phyloP scores from a whole-genome alignment of 1,140 invertebrate species.

The Acromyrmex charruanus region DNA sequence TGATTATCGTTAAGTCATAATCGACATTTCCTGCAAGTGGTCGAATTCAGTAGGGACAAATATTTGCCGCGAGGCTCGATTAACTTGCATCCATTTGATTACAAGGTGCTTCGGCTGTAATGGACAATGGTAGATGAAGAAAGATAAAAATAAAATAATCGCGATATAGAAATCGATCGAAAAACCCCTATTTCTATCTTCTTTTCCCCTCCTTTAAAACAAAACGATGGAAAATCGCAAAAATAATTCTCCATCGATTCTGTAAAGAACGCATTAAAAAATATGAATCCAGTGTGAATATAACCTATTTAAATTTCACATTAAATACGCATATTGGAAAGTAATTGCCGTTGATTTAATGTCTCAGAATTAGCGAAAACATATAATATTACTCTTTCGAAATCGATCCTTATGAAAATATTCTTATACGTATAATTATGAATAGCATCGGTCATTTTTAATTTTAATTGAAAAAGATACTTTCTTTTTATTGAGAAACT shows the following conservation, averaged over 20 bases:
- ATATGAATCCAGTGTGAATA: background rate
- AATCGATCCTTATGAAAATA: background rate
- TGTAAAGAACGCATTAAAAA: background rate
- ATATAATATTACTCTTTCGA: background rate
- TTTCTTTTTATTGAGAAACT: too few relatives aligned
- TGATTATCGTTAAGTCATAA: conserved; percentile 57
- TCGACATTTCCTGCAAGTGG: conserved; percentile 19
- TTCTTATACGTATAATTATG: background rate
- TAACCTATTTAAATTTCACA: background rate
- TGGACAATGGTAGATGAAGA: background rate
- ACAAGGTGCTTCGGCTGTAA: background rate
- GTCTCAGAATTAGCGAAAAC: background rate
- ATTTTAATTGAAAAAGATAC: background rate
- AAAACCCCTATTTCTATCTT: background rate
- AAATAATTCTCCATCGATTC: background rate
- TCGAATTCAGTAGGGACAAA: conserved; percentile 51
- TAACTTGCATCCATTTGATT: conserved; percentile 48
- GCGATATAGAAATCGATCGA: conserved; percentile 6
- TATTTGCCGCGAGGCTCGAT: conserved; percentile 49
- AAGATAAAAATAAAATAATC: background rate
- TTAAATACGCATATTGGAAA: background rate
- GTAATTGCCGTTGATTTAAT: background rate
- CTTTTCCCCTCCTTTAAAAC: background rate
- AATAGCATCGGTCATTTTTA: background rate
- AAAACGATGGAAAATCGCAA: background rate